Evolutionary conservation across 2,113 vertebrate species (phyloP).

Genomic region (Onychorhynchus coronatus): DNA sequence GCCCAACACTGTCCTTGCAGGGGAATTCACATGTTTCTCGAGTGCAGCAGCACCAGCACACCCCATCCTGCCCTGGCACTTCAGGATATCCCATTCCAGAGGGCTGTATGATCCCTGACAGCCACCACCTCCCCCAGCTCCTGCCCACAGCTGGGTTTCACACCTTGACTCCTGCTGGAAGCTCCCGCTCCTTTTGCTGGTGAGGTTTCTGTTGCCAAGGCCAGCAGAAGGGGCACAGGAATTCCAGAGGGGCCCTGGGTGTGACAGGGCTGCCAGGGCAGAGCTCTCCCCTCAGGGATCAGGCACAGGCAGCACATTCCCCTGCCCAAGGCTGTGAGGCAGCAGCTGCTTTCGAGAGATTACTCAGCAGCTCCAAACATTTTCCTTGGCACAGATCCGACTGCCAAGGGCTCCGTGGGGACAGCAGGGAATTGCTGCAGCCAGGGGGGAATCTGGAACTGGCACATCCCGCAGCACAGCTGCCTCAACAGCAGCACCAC

Average conservation of each 20-base stretch:
- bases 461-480: neutral
- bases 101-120: neutral
- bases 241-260: neutral
- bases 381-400: neutral
- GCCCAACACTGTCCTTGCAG: neutral
- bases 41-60: neutral
- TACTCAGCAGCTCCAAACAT: conserved; percentile 20
- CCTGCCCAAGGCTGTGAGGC: neutral
- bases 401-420: neutral
- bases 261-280: neutral
- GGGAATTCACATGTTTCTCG: neutral
- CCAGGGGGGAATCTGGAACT: neutral
- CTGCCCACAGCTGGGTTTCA: neutral
- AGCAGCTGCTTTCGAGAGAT: conserved; percentile 44
- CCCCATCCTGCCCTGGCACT: neutral
- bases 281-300: neutral
- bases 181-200: neutral
- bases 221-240: neutral
- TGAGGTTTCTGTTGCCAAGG: neutral
- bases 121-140: neutral
- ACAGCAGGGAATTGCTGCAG: neutral
- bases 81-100: neutral
- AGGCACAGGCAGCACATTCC: neutral
- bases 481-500: neutral
- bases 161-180: neutral